These are phyloP conservation scores for Sisyra nigra DNA, from an alignment of 2,888 invertebrate genomes.

Conservation along the genomic window DNA sequence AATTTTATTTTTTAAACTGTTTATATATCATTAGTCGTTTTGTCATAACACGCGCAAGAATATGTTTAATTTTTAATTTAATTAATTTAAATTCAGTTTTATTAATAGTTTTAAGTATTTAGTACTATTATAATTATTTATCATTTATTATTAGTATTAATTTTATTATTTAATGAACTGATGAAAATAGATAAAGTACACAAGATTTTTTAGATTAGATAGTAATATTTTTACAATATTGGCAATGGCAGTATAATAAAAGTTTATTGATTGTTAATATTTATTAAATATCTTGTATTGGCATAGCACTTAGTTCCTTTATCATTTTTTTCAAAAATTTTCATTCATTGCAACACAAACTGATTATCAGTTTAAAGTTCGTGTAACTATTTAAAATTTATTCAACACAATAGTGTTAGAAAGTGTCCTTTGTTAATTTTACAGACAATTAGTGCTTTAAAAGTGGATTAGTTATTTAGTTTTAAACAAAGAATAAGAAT, in stretches of 20 bases:
- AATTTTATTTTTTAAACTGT: slow-evolving; percentile 4
- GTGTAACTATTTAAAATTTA: background rate
- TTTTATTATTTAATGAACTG: slow-evolving; percentile 5
- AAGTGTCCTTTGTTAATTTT: background rate
- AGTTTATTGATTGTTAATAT: slow-evolving; percentile 8
- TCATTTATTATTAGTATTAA: slow-evolving; percentile 7
- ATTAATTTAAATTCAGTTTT: too few species aligned
- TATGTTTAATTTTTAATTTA: slow-evolving; percentile 1
- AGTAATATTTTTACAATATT: slow-evolving; percentile 7
- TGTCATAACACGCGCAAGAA: too few species aligned
- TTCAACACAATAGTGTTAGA: too few species aligned
- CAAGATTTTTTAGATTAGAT: slow-evolving; percentile 6
- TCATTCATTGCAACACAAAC: background rate
- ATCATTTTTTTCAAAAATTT: background rate
- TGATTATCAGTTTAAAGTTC: background rate
- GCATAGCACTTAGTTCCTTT: slow-evolving; percentile 4
- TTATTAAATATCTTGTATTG: slow-evolving; percentile 5
- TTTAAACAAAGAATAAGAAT: too few species aligned
- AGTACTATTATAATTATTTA: background rate
- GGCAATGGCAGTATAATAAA: slow-evolving; percentile 10
- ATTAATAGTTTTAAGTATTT: too few species aligned
- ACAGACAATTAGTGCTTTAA: too few species aligned
- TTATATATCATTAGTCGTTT: slow-evolving; percentile 1
- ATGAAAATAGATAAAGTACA: slow-evolving; percentile 7
- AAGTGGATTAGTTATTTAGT: too few species aligned